Evolutionary conservation across 2,113 vertebrate species (phyloP).

Genomic region (Labeo catla): DNA sequence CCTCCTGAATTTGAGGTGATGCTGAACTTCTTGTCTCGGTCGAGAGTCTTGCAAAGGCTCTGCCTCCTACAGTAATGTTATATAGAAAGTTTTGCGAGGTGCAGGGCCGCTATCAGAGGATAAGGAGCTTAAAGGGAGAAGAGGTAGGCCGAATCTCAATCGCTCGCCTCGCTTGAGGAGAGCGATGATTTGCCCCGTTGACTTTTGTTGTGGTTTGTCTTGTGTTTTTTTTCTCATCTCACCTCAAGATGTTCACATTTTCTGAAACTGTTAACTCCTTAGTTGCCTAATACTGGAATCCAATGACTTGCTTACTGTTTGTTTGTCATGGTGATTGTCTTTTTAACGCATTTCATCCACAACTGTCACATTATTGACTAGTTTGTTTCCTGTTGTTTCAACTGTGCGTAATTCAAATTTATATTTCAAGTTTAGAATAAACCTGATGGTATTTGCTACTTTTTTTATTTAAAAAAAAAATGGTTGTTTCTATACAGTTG

Average conservation of each 20-base stretch:
- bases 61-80: constrained; percentile 67
- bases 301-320: background rate
- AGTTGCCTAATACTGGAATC: background rate
- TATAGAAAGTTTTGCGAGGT: constrained; percentile 68
- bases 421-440: background rate
- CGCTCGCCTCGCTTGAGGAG: background rate
- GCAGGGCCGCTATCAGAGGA: constrained; percentile 70
- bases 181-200: background rate
- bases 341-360: background rate
- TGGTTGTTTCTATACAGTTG: background rate
- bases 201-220: background rate
- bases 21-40: constrained; percentile 10
- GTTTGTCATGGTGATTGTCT: background rate
- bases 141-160: constrained; percentile 71
- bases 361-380: background rate
- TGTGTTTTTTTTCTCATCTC: constrained; percentile 1
- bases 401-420: background rate
- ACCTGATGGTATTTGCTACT: background rate
- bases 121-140: constrained; percentile 58
- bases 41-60: constrained; percentile 42
- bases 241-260: background rate
- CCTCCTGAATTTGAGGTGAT: constrained; percentile 61
- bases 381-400: background rate
- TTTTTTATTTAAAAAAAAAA: background rate
- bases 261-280: background rate